Base-by-base conservation (phyloP, 1,140 invertebrate species). In the Monochamus saltuarius region DNA sequence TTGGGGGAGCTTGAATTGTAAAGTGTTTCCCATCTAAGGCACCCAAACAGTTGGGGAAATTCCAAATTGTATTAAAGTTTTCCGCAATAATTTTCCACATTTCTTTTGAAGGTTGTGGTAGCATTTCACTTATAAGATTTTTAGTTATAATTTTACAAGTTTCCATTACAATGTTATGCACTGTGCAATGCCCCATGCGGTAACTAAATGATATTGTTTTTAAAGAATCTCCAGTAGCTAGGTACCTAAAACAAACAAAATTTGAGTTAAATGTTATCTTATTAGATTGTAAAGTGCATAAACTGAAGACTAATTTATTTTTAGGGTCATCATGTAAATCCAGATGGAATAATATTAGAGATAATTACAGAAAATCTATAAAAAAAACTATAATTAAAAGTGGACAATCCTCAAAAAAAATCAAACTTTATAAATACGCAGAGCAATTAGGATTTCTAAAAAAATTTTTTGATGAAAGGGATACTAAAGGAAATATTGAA, bases 31-130 rank as follows among this genome's bases (percentile, higher is more conserved):
- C 22, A 29, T 29, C 22, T 6, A 29, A 3, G 2, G 22, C 22
- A 16, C 77, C 77, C 38, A 76, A 56, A 52, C 76, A 79, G 63
- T 78, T 70, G 13, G 77, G 77, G 58, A 79, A 77, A 40, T 77
- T 58, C 68, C 75, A 78, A 29, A 14, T 43, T 47, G 46, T 37
- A 10, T 42, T n/a, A 66, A 71, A 75, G 17, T 65, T 65, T n/a
- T 63, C 50, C 42, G 65, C 42, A 51, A 75, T 72, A 47, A 19
- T 17, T 45, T 61, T 52, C 66, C 71, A 72, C 37, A 63, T 63
- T 19, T 67, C 47, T 58, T 57, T 46, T 36, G 37, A 65, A 45
- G 64, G 67, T 50, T 59, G 54, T 39, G 67, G 65, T 65, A 74
- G 59, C 54, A 67, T 65, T 37, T 61, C 37, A 8, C 57, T 68